Conservation (phyloP, 2,888 invertebrate species). For the Venustoraphidia nigricollis region DNA sequence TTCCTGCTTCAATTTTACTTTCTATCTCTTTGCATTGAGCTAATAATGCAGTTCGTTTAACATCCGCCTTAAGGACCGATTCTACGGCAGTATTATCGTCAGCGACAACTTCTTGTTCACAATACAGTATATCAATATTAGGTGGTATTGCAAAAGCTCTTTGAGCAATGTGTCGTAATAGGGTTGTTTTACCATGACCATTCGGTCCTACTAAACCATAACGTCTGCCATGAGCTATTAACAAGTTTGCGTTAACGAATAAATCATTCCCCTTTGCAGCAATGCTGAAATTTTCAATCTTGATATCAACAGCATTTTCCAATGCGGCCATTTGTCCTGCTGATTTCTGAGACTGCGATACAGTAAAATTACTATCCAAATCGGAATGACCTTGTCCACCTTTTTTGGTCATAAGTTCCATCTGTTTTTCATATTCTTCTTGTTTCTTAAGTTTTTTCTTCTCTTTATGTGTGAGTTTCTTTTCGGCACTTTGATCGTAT, state of each 20-base stretch:
- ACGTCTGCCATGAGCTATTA: conserved; percentile 84
- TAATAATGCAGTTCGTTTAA: conserved; percentile 66
- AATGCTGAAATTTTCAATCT: conserved; percentile 96
- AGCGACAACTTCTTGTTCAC: conserved; percentile 96
- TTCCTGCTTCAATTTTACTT: conserved; percentile 54
- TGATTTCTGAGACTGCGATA: conserved; percentile 69
- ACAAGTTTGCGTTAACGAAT: conserved; percentile 87
- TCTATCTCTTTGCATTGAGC: conserved; percentile 74
- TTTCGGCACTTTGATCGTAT: conserved; percentile 29
- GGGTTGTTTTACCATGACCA: conserved; percentile 96
- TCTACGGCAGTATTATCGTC: conserved; percentile 88
- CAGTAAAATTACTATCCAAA: conserved; percentile 85
- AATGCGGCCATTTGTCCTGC: conserved; percentile 61
- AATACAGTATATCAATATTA: conserved; percentile 89
- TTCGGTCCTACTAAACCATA: conserved; percentile 99
- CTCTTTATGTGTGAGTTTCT: conserved; percentile 79
- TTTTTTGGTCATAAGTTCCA: conserved; percentile 72
- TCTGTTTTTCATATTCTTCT: conserved; percentile 74
- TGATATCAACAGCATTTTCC: conserved; percentile 93
- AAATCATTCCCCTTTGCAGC: conserved; percentile 94
- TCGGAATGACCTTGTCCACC: conserved; percentile 83
- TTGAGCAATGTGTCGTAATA: conserved; percentile 82
- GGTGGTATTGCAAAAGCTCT: conserved; percentile 88
- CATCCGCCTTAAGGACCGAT: conserved; percentile 85
- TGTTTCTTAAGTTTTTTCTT: conserved; percentile 82